Base-by-base conservation (phyloP, 2,113 vertebrate species). In the Ptilonorhynchus violaceus region DNA sequence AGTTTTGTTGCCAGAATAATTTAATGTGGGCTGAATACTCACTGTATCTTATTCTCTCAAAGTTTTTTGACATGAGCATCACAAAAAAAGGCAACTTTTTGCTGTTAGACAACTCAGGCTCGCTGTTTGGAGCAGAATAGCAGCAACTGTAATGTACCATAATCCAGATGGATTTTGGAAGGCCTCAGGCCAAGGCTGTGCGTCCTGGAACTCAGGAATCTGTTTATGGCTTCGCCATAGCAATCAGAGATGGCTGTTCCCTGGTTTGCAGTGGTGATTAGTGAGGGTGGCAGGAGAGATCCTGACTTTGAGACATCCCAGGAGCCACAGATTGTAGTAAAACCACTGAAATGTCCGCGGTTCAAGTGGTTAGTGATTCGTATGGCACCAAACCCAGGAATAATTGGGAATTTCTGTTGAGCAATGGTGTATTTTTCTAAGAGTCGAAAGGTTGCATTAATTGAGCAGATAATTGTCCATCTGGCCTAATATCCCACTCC, bases 1-100 rank as follows among this genome's bases (percentile, higher is more conserved):
- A 31, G 56, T 86, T 95, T 88, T 8, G 6, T 76, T 94, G 90
- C 95, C 95, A 98, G 55, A 95, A 82, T 82, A 92, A 92, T 82
- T 94, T 72, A 35, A 37, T 60, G 59, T 21, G 56, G 28, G 47
- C 37, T 92, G 89, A 70, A 64, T 89, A 52, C 31, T 74, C 21
- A 2, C 37, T 30, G 7, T 35, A 52, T 30, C 62, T 84, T 50
- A 4, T 62, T 59, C 94, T 88, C 69, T 91, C 70, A 46, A 55
- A 91, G 33, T 75, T 75, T 67, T 84, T 84, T 84, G 85, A 90
- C 50, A 52, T 21, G 62, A 78, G 33, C 68, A 42, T 84, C 82
- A 78, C 16, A 83, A 47, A 60, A 50, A 58, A 69, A 53, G 35
- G 49, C n/a, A n/a, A 2, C 33, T 69, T 89, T 46, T 62, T 58